A percentile compares a stretch with the other conserved stretches of the same genome.
Conservation (phyloP, 2,888 invertebrate genomes). For the Pyrocoelia pectoralis region DNA sequence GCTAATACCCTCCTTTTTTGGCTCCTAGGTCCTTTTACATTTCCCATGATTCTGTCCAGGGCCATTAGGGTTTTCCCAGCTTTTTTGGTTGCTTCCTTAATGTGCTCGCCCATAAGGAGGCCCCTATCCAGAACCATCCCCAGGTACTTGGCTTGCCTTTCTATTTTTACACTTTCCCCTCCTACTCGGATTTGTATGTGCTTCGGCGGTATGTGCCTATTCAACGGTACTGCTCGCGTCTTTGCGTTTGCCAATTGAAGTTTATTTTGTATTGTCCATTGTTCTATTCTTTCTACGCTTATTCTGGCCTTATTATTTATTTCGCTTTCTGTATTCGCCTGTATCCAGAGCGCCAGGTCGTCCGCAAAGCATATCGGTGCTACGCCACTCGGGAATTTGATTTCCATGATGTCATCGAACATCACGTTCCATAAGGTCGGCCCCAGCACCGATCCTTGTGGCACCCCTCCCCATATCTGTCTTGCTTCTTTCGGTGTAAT, state of each 20-base stretch:
- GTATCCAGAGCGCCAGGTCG: not conserved
- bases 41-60: constrained; percentile 24
- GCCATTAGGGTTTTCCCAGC: constrained; percentile 4
- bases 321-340: not conserved
- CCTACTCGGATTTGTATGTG: too few species aligned
- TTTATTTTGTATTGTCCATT: not conserved
- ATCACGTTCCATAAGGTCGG: constrained; percentile 1
- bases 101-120: not conserved
- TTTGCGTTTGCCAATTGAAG: not conserved
- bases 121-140: not conserved
- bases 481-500: not conserved
- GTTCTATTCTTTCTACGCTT: not conserved
- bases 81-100: too few species aligned
- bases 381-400: not conserved
- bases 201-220: not conserved
- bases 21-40: constrained; percentile 29
- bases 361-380: not conserved
- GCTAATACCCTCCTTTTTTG: constrained; percentile 21
- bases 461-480: not conserved
- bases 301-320: not conserved
- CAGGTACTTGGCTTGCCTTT: not conserved
- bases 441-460: constrained; percentile 17
- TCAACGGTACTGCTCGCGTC: not conserved
- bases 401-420: not conserved
- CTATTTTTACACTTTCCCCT: not conserved